phyloP scores from a whole-genome alignment of 2,113 vertebrate genomes.

The Microtus ochrogaster region DNA sequence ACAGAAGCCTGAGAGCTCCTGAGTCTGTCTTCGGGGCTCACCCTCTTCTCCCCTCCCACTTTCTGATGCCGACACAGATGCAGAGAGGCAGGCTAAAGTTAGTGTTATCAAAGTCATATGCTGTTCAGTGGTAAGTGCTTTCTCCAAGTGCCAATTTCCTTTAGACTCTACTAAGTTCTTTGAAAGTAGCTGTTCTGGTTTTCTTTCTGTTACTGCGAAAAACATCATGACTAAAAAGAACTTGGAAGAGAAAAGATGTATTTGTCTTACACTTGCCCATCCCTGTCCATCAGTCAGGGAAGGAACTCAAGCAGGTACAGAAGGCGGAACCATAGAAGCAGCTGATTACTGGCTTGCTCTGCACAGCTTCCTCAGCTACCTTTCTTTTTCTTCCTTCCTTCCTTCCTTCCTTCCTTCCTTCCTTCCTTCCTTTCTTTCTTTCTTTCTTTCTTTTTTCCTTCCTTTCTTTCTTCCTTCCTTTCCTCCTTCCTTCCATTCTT shows the following conservation, averaged over 20 bases:
- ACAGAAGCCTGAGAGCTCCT: not conserved
- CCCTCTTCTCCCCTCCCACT: not conserved
- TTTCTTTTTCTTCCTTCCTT: not conserved
- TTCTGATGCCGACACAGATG: constrained; percentile 4
- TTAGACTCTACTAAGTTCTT: constrained; percentile 46
- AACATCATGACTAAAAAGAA: not conserved
- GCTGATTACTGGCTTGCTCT: not conserved
- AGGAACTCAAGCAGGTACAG: not conserved
- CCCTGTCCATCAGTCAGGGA: not conserved
- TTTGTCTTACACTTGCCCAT: not conserved
- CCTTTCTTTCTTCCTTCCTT: accelerated
- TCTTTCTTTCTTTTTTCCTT: not conserved
- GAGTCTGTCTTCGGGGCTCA: constrained; percentile 2
- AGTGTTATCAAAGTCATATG: constrained; percentile 49
- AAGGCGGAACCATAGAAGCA: no score
- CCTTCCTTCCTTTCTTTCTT: accelerated
- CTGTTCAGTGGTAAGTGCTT: constrained; percentile 48
- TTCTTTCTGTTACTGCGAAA: not conserved
- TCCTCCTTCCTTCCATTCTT: not conserved
- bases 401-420: accelerated
- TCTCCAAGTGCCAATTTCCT: constrained; percentile 1
- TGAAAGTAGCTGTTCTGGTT: not conserved
- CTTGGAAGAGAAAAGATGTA: not conserved
- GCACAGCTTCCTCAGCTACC: not conserved
- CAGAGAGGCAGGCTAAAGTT: not conserved